Evolutionary conservation across 2,113 vertebrate genomes (phyloP), one percentile per base, ranked within the genome.

Genomic region (Cryptotis parvus): DNA sequence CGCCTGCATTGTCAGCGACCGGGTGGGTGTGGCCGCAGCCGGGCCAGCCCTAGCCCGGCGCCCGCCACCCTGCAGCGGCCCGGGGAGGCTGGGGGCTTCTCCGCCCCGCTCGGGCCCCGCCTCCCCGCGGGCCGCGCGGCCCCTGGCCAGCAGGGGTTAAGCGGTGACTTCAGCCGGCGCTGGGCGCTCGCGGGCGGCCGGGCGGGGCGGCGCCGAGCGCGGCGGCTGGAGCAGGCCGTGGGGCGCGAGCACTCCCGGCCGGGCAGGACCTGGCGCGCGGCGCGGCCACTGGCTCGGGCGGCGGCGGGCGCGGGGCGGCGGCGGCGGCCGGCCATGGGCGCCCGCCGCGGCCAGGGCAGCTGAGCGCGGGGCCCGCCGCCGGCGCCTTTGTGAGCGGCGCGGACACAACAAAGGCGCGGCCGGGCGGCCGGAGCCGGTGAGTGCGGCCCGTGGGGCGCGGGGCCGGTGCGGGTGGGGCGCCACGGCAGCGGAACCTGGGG

Each of bases 131-230:
- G 68, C 35, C 55, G 43, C 49, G 15, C 58, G 8, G 91, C 90
- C 45, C 87, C 55, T n/a, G 96, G 92, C 89, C 86, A 26, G 43
- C 92, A 95, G 93, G 96, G 96, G 96, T 96, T 96, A 95, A 96
- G 89, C 90, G 39, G 89, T 93, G 92, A 95, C 90, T 91, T 95
- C 93, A 96, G 94, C 94, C 58, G 89, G n/a, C 29, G 65, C 27
- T 29, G 84, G 3, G 92, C 90, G 75, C 68, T 27, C 7, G 20
- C 80, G 68, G 91, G 84, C 68, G 85, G 84, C 90, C 65, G 93
- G 86, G 92, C 86, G 89, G 75, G 80, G 77, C 68, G 92, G 63
- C 35, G 91, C 10, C n/a, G n/a, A n/a, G n/a, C n/a, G n/a, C n/a
- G 68, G 90, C 37, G 73, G 91, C 91, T 0, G 91, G 87, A 43